Base-by-base conservation (phyloP, 2,113 vertebrate genomes). In the Lampris incognitus region DNA sequence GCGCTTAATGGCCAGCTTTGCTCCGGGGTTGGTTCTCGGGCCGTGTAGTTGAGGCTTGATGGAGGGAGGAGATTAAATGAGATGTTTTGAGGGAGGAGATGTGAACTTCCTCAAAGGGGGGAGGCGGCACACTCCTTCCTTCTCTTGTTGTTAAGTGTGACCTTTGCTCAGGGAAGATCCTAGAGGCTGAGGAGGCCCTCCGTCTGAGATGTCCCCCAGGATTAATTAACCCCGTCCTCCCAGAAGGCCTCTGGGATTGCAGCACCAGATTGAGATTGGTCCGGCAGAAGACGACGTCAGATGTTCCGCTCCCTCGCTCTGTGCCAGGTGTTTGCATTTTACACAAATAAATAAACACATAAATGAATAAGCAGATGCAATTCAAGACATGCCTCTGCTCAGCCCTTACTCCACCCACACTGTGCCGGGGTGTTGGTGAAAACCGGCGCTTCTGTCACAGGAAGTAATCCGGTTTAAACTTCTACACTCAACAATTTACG, bases 161-260 rank as follows among this genome's bases (percentile, higher is more conserved):
- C 91, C 92, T 92, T 94, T 92, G 91, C 78, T 59, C 38, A 72
- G 81, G 88, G 80, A 76, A 89, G 74, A 83, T 85, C 78, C 75
- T 72, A 66, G 66, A 82, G 87, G 76, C 56, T 73, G 65, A 71
- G 73, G 55, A 86, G 83, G 60, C 74, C 83, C 81, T 84, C 84
- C 7, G 59, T 70, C 67, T 66, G 54, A 79, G 79, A 85, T 90
- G 82, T 92, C 92, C 90, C 83, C 79, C 81, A 76, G 89, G 83
- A 88, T 87, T 89, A 91, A 92, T 91, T 92, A 91, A 88, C 87
- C 90, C 73, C 82, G 86, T 90, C 91, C 77, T 82, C 58, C 74
- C 79, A 90, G 91, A 84, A 85, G 79, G 76, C 86, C 76, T 64
- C 44, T 80, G 79, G 85, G 84, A 87, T 81, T 87, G 64, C 72